Conservation (phyloP, 2,888 invertebrate species). For the Drosophila nr. perissopoda region DNA sequence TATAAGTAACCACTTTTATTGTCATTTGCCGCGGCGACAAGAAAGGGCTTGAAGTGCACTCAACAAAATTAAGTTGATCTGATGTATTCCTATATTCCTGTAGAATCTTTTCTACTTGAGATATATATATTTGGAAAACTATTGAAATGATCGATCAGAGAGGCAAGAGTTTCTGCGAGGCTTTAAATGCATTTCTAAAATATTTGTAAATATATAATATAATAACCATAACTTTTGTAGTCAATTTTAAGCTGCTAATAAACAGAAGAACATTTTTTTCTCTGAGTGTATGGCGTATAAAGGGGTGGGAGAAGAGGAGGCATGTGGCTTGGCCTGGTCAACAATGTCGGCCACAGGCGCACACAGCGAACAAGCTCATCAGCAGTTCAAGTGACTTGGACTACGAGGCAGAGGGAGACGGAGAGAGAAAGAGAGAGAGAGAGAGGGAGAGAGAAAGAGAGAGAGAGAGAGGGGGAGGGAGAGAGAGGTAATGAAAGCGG, state of each 20-base stretch:
- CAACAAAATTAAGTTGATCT: not conserved
- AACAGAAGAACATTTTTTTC: not conserved
- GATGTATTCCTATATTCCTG: too few species aligned
- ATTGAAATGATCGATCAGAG: not conserved
- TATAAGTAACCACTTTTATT: conserved; percentile 75
- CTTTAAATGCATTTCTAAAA: too few species aligned
- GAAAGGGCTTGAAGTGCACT: not conserved
- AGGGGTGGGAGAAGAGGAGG: not conserved
- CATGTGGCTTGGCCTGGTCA: conserved; percentile 37
- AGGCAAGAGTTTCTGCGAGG: not conserved
- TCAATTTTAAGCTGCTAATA: not conserved
- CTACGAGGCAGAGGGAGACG: not conserved
- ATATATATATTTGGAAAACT: not conserved
- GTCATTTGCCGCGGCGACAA: conserved; percentile 61
- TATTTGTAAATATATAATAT: not conserved
- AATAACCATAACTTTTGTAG: too few species aligned
- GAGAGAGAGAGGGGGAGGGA: not conserved
- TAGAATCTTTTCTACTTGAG: not conserved
- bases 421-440: not conserved
- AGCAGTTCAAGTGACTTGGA: conserved; percentile 39
- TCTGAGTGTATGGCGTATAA: not conserved
- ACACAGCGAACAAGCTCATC: conserved; percentile 43
- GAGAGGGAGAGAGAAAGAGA: not conserved
- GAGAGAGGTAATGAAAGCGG: not conserved
- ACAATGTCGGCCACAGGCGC: conserved; percentile 50